These are phyloP conservation scores for Sinopyrophorus schimmeli DNA, from an alignment of 2,888 invertebrate species.

Conservation along the genomic window DNA sequence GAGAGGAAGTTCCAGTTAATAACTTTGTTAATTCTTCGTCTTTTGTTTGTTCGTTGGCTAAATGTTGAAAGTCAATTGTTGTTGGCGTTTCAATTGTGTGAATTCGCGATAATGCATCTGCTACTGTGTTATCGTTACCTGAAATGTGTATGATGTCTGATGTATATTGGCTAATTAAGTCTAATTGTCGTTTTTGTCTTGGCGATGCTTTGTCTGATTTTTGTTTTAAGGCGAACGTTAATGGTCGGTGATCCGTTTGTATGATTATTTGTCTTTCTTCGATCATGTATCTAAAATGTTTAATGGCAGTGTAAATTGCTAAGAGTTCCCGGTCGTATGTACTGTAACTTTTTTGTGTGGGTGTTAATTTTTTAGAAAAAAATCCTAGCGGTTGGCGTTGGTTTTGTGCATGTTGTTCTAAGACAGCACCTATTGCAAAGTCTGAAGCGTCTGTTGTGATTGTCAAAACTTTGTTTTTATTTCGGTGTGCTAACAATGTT, in stretches of 20 bases:
- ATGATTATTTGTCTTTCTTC: conserved; percentile 43
- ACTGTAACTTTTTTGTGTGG: conserved; percentile 17
- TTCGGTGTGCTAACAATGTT: conserved; percentile 15
- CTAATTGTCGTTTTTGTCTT: conserved; percentile 45
- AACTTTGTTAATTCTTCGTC: conserved; percentile 4
- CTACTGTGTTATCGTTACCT: conserved; percentile 44
- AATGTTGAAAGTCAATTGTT: neutral
- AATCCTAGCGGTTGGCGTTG: conserved; percentile 37
- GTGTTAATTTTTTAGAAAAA: conserved; percentile 33
- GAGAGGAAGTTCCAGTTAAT: no score
- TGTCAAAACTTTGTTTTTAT: conserved; percentile 1
- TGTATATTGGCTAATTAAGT: conserved; percentile 47
- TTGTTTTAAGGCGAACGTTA: conserved; percentile 42
- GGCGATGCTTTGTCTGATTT: conserved; percentile 43
- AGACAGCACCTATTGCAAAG: conserved; percentile 35
- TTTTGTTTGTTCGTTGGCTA: conserved; percentile 5
- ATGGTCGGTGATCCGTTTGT: no score
- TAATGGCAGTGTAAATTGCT: no score
- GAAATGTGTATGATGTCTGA: conserved; percentile 44
- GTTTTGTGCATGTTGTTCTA: conserved; percentile 33
- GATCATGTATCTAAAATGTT: conserved; percentile 38
- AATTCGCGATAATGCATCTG: conserved; percentile 41
- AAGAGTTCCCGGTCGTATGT: conserved; percentile 27
- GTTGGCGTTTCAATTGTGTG: conserved; percentile 21
- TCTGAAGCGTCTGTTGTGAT: conserved; percentile 37